Percentiles rank a stretch among this genome's conserved stretches.
phyloP scores from a whole-genome alignment of 2,113 vertebrate genomes.

The Polypterus bichir region DNA sequence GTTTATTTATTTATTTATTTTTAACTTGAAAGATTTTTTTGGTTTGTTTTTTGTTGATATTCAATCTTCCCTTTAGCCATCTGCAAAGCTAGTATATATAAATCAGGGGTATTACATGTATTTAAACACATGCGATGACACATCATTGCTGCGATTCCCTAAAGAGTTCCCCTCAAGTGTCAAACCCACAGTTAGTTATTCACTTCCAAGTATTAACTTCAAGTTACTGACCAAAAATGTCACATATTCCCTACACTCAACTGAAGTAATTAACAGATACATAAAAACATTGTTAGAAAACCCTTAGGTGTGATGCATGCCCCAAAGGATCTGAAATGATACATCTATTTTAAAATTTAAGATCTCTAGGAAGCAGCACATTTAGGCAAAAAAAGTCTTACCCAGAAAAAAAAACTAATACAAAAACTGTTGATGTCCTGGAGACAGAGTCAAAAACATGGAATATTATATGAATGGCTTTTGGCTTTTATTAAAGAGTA shows the following conservation, averaged over 20 bases:
- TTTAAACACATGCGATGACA: no score
- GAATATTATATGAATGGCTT: constrained; percentile 23
- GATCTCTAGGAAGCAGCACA: neutral
- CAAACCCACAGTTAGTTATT: neutral
- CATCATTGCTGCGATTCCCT: no score
- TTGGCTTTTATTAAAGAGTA: constrained; percentile 31
- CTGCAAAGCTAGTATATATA: no score
- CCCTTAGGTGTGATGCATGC: neutral
- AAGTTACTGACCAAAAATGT: neutral
- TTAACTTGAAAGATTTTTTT: no score
- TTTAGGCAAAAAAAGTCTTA: neutral
- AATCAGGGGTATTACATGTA: no score
- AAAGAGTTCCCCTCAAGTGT: neutral
- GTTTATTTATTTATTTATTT: no score
- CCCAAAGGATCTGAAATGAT: neutral
- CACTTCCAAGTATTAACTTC: neutral
- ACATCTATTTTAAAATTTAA: neutral
- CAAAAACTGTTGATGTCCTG: constrained; percentile 19
- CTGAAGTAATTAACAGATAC: neutral
- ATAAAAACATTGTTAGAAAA: no score
- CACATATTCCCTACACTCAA: neutral
- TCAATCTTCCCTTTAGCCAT: no score
- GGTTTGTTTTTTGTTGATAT: no score
- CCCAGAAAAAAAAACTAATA: neutral
- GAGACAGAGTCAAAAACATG: constrained; percentile 21